Evolutionary conservation across 2,797 vertebrate genomes (phyloP).

Genomic region (Novumbra hubbsi): DNA sequence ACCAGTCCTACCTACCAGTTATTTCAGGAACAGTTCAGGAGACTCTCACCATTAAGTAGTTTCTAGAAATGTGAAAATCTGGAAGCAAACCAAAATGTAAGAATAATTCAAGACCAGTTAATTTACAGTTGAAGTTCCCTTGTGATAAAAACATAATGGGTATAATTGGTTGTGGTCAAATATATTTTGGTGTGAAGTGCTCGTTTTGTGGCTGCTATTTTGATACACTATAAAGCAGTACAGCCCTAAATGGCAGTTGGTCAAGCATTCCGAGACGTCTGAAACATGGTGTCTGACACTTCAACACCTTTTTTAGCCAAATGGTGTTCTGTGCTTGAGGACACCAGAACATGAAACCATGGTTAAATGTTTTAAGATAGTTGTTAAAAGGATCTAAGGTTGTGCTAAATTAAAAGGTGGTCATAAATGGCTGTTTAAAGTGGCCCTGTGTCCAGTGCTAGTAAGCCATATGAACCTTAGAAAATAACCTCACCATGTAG

Average conservation of each 20-base stretch:
- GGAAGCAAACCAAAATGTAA: constrained; percentile 15
- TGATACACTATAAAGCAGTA: constrained; percentile 38
- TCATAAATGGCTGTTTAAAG: background rate
- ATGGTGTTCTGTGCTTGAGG: background rate
- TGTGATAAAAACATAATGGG: constrained; percentile 41
- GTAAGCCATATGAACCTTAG: background rate
- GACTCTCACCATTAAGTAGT: background rate
- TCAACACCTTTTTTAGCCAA: background rate
- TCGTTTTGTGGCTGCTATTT: constrained; percentile 36
- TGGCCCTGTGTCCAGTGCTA: background rate
- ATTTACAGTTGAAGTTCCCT: constrained; percentile 25
- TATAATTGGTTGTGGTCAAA: constrained; percentile 35
- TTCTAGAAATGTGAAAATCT: constrained; percentile 26
- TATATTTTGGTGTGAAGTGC: background rate
- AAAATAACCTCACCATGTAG: background rate
- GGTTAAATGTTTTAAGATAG: background rate
- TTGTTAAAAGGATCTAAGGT: background rate
- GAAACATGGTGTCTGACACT: background rate
- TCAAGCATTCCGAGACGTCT: constrained; percentile 34
- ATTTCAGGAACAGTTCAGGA: background rate
- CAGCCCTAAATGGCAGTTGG: constrained; percentile 36
- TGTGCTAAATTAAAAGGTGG: background rate
- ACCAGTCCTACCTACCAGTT: background rate
- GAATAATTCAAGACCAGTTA: background rate
- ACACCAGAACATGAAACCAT: background rate